phyloP scores from a whole-genome alignment of 2,797 vertebrate genomes.

The Neomorphus geoffroyi region DNA sequence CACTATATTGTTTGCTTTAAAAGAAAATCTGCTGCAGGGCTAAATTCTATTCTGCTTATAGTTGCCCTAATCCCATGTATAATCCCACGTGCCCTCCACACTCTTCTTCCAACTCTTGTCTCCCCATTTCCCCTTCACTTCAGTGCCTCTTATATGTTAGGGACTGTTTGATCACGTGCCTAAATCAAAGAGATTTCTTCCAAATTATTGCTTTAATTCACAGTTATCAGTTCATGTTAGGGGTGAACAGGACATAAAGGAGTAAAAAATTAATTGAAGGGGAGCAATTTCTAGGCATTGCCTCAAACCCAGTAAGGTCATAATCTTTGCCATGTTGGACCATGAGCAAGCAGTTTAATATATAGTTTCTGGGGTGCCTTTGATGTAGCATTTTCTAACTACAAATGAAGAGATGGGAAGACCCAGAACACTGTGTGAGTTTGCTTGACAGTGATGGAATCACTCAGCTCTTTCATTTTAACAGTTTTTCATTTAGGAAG shows the following conservation, averaged over 20 bases:
- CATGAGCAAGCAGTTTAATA: not conserved
- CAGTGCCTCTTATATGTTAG: not conserved
- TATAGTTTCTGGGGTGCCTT: not conserved
- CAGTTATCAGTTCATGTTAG: not conserved
- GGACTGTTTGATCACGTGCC: rapidly evolving
- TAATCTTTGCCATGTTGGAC: not conserved
- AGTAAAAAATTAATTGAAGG: not conserved
- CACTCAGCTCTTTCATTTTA: not conserved
- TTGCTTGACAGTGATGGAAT: conserved; percentile 18
- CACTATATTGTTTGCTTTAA: not conserved
- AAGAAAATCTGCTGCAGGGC: not conserved
- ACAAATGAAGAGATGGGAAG: conserved; percentile 40
- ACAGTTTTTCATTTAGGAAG: not conserved
- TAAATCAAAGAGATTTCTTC: not conserved
- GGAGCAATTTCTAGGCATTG: not conserved
- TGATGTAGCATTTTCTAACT: conserved; percentile 2
- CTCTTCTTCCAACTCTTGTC: not conserved
- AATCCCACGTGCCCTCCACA: not conserved
- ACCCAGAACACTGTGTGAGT: not conserved
- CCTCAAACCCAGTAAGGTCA: not conserved
- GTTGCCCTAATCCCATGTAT: not conserved
- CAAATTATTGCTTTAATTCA: not conserved
- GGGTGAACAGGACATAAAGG: not conserved
- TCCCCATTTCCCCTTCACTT: not conserved
- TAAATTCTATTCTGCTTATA: not conserved